A percentile compares a stretch with the other conserved stretches of the same genome.
Conservation (phyloP, 2,113 vertebrate genomes). For the Catharus fuscescens region DNA sequence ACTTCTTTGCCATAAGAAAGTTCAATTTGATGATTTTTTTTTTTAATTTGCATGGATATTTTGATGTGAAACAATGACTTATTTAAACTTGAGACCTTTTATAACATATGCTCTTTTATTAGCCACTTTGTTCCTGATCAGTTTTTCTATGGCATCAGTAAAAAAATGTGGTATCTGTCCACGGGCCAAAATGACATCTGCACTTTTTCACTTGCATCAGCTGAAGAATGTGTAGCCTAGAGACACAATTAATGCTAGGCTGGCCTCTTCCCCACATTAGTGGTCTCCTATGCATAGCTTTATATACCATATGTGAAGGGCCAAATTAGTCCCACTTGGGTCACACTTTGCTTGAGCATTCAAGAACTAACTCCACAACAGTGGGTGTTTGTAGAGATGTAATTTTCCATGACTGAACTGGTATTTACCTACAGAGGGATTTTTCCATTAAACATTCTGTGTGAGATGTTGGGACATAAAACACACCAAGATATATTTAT, state of each 20-base stretch:
- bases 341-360: conserved; percentile 17
- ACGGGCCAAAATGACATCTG: conserved; percentile 55
- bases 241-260: conserved; percentile 52
- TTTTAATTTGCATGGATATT: neutral
- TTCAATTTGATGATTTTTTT: neutral
- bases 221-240: conserved; percentile 60
- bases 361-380: conserved; percentile 11
- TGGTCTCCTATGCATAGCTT: conserved; percentile 18
- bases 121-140: neutral
- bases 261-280: conserved; percentile 40
- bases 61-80: conserved; percentile 1
- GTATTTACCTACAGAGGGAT: neutral
- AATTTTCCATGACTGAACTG: conserved; percentile 23
- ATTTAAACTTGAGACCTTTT: conserved; percentile 40
- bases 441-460: neutral
- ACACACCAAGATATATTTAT: neutral
- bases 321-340: conserved; percentile 31
- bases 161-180: conserved; percentile 22
- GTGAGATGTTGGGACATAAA: neutral
- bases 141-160: conserved; percentile 27
- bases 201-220: conserved; percentile 49
- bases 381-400: conserved; percentile 15
- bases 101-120: neutral
- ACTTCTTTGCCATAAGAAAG: conserved; percentile 8
- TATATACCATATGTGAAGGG: conserved; percentile 37